phyloP scores from a whole-genome alignment of 2,113 vertebrate genomes.

The Cygnus buccinator region DNA sequence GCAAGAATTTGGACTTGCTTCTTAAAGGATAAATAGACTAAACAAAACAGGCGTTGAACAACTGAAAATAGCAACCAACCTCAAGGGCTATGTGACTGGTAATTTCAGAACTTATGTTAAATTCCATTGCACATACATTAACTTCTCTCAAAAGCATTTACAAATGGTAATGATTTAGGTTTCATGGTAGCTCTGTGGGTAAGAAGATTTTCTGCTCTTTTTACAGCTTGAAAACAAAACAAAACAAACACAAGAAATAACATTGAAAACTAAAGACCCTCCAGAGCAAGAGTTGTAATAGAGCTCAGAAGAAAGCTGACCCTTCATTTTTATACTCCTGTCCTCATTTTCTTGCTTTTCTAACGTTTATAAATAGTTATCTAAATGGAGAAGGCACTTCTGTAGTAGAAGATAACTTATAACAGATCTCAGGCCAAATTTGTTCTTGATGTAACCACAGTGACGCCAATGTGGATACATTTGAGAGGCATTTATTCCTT shows the following conservation, averaged over 20 bases:
- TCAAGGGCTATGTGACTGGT: background rate
- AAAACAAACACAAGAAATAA: background rate
- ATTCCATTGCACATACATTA: background rate
- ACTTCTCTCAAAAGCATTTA: background rate
- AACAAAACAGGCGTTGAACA: background rate
- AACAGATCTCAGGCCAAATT: background rate
- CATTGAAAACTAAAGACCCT: background rate
- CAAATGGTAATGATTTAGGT: background rate
- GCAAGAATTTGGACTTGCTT: background rate
- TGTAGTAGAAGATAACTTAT: background rate
- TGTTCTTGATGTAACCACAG: background rate
- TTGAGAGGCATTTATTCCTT: slow-evolving; percentile 18
- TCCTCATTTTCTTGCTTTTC: background rate
- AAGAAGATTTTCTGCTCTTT: background rate
- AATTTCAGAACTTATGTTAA: background rate
- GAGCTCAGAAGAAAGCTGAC: background rate
- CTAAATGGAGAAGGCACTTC: background rate
- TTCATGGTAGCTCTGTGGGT: background rate
- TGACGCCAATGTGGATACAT: slow-evolving; percentile 18
- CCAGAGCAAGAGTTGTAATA: background rate
- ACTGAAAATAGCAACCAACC: background rate
- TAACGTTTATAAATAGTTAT: slow-evolving; percentile 11
- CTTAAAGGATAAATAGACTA: background rate
- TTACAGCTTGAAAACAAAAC: background rate
- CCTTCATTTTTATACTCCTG: background rate